Conservation (phyloP, 2,113 vertebrate species). For the Lipophrys pholis region DNA sequence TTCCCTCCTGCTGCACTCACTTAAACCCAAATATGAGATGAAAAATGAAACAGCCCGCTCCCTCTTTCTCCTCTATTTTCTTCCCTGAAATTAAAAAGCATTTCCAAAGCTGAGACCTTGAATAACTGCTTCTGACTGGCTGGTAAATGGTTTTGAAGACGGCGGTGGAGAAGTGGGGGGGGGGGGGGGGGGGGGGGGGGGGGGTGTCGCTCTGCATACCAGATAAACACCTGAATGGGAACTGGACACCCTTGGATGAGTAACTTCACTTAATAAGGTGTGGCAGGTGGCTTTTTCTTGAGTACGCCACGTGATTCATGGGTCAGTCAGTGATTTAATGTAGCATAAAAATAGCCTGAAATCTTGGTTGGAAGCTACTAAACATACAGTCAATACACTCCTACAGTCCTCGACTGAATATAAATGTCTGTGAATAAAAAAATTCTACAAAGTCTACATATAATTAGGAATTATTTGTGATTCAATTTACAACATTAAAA, state of each 20-base stretch:
- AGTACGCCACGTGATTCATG: constrained; percentile 58
- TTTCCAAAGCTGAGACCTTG: constrained; percentile 64
- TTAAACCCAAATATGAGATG: constrained; percentile 65
- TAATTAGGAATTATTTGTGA: neutral
- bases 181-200: too few relatives aligned
- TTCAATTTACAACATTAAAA: too few relatives aligned
- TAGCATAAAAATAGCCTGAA: constrained; percentile 65
- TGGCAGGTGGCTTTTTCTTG: constrained; percentile 68
- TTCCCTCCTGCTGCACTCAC: constrained; percentile 76
- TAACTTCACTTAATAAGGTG: constrained; percentile 72
- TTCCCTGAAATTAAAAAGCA: constrained; percentile 43
- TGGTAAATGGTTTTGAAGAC: constrained; percentile 72
- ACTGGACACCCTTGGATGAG: constrained; percentile 54
- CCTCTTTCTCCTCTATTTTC: neutral
- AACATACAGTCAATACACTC: constrained; percentile 1
- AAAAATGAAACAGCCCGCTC: constrained; percentile 3
- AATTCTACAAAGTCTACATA: neutral
- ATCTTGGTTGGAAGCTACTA: constrained; percentile 49
- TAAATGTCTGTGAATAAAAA: too few relatives aligned
- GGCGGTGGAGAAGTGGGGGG: neutral
- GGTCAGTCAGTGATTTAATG: constrained; percentile 68
- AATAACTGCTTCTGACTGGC: constrained; percentile 64
- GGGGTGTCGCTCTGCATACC: constrained; percentile 42
- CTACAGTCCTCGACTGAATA: too few relatives aligned
- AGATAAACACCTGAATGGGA: constrained; percentile 51